Base-by-base conservation (phyloP, 2,888 invertebrate genomes). In the Elegia similella region DNA sequence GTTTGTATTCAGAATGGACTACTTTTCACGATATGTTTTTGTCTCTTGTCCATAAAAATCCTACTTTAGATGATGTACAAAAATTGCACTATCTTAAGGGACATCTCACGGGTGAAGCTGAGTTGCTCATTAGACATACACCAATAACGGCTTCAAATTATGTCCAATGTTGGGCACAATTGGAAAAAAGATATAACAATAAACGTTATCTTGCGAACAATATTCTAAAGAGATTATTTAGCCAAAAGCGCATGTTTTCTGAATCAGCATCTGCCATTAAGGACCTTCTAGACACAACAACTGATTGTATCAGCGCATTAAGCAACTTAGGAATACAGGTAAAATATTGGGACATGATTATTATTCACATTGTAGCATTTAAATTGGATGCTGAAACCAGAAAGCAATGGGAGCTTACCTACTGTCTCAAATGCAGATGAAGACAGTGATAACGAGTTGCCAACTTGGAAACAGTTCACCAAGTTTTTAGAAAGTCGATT, bases 41-140 rank as follows among this genome's bases (percentile, higher is more conserved):
- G 7, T 60, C 65, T 2, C 30, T 70, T 0, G 47, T 72, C 1
- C 64, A 72, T 34, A 55, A 65, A 3, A 70, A 70, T 30, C 23
- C 46, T 0, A 10, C 53, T 0, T 13, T 72, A n/a, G n/a, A n/a
- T n/a, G n/a, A 7, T 42, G 68, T 65, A 0, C 66, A 72, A 52
- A 63, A 62, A 42, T 44, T 72, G 0, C 68, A 59, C 17, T 72
- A 70, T 47, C n/a, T n/a, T n/a, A n/a, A n/a, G n/a, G 55, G 58
- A 0, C 43, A 64, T 46, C 15, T 67, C 7, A 42, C 58, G 0
- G 68, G 67, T 1, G 70, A 72, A 16, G 68, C 67, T 1, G 68
- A 72, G 29, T 64, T 60, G 23, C 30, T 69, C 0, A 17, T 69
- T 1, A 17, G 65, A 8, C 59, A 67, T 30, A 52, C 63, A 1